Conservation (phyloP, 2,113 vertebrate species). For the Lophura nycthemera region DNA sequence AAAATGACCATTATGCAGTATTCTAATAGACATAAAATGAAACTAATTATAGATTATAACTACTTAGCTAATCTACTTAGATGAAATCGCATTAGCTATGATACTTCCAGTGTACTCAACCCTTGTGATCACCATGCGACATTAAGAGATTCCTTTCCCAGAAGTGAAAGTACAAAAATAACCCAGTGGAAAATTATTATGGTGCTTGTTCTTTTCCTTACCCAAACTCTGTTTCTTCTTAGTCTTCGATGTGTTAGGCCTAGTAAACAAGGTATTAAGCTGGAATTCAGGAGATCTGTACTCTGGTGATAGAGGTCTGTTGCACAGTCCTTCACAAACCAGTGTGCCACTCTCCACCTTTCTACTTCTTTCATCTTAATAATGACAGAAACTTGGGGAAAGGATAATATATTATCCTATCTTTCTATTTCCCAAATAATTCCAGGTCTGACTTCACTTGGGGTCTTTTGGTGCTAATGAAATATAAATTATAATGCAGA, state of each 20-base stretch:
- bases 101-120: neutral
- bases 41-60: neutral
- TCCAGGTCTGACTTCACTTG: neutral
- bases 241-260: neutral
- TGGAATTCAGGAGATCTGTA: neutral
- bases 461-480: neutral
- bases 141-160: neutral
- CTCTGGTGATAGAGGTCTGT: neutral
- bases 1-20: neutral
- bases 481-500: constrained; percentile 22
- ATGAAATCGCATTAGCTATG: neutral
- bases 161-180: neutral
- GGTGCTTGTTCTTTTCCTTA: neutral
- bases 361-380: neutral
- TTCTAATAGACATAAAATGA: neutral
- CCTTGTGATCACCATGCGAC: neutral
- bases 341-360: neutral
- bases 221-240: neutral
- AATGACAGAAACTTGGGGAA: neutral
- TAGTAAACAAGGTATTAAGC: neutral
- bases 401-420: neutral
- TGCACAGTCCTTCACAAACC: neutral
- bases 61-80: neutral
- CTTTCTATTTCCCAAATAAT: constrained; percentile 1
- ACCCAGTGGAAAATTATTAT: rapidly evolving